Percentiles rank a stretch among this genome's conserved stretches.
Conservation (phyloP, 1,140 invertebrate species). For the Drosophila lowei region DNA sequence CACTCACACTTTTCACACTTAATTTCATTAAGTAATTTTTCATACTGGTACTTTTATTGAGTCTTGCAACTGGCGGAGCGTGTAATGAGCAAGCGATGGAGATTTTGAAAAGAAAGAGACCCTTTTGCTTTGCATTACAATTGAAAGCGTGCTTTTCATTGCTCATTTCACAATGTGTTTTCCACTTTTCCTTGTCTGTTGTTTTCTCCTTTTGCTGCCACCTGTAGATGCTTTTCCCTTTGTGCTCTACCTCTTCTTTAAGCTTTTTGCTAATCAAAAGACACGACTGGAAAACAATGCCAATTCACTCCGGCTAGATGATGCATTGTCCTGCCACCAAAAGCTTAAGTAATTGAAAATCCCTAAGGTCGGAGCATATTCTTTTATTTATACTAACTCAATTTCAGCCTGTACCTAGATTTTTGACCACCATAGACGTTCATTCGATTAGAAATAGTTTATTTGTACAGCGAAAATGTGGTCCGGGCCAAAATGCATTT, state of each 20-base stretch:
- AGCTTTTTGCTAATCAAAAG: constrained; percentile 24
- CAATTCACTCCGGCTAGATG: too few relatives aligned
- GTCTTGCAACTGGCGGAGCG: constrained; percentile 64
- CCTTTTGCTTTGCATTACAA: constrained; percentile 62
- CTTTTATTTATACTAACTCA: too few relatives aligned
- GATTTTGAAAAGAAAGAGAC: constrained; percentile 6
- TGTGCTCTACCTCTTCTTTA: constrained; percentile 35
- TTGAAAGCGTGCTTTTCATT: constrained; percentile 26
- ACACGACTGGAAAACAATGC: too few relatives aligned
- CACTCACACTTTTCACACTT: constrained; percentile 67
- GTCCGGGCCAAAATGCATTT: constrained; percentile 23
- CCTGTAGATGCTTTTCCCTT: constrained; percentile 17
- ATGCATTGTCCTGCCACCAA: too few relatives aligned
- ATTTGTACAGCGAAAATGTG: not conserved
- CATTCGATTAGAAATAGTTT: constrained; percentile 38
- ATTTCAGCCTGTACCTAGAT: too few relatives aligned
- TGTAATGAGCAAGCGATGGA: constrained; percentile 31
- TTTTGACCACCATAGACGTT: constrained; percentile 2
- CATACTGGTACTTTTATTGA: constrained; percentile 75
- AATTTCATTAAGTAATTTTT: constrained; percentile 81
- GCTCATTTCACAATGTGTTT: constrained; percentile 31
- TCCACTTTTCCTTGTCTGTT: constrained; percentile 21
- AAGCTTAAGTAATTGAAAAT: too few relatives aligned
- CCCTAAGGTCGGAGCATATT: too few relatives aligned
- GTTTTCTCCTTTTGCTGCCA: constrained; percentile 6